Evolutionary conservation across 2,888 invertebrate genomes (phyloP).

Genomic region (Epistrophe grossulariae): DNA sequence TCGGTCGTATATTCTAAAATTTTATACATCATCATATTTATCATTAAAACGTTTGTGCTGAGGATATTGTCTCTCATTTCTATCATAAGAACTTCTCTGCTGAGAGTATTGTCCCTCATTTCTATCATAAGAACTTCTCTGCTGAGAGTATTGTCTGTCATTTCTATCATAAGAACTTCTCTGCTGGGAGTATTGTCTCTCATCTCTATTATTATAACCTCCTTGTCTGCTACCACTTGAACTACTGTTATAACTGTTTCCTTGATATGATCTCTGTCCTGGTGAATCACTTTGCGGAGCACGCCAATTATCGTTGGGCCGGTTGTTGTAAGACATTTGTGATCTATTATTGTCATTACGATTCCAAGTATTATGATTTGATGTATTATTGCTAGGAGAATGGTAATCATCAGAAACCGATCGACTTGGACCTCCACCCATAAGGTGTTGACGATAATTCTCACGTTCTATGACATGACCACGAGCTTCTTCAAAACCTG

Average conservation of each 20-base stretch:
- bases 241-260: background rate
- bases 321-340: background rate
- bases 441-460: slow-evolving; percentile 83
- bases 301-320: background rate
- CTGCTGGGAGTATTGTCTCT: background rate
- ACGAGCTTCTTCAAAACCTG: slow-evolving; percentile 88
- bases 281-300: background rate
- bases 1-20: no score
- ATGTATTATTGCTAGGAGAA: background rate
- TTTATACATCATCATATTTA: background rate
- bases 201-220: background rate
- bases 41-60: background rate
- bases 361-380: background rate
- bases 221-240: background rate
- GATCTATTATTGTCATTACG: background rate
- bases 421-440: background rate
- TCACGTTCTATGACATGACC: slow-evolving; percentile 88
- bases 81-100: background rate
- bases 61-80: background rate
- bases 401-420: background rate
- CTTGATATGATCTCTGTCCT: background rate
- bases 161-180: no score
- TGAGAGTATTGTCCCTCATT: background rate
- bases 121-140: background rate
- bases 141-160: no score